A percentile compares a stretch with the other conserved stretches of the same genome.
Evolutionary conservation across 2,797 vertebrate species (phyloP).

Genomic region (Sparidentex hasta): DNA sequence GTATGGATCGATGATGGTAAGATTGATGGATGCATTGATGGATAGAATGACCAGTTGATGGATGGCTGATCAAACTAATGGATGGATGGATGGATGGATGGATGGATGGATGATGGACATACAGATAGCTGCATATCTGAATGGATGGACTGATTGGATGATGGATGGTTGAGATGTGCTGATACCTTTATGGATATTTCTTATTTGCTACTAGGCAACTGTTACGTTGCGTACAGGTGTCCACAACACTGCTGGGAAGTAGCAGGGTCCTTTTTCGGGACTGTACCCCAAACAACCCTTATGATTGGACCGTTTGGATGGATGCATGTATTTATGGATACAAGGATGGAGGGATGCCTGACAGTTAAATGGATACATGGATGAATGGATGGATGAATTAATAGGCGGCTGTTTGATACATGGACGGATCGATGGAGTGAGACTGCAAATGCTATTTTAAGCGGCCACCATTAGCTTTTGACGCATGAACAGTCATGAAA

Average conservation of each 20-base stretch:
- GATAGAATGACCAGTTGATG: neutral
- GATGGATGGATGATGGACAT: neutral
- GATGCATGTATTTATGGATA: too few relatives aligned
- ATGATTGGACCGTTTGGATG: too few relatives aligned
- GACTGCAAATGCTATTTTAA: slow-evolving; percentile 1
- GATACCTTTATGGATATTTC: too few relatives aligned
- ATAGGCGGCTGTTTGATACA: neutral
- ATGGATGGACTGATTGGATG: neutral
- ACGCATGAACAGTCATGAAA: slow-evolving; percentile 24
- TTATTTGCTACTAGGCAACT: too few relatives aligned
- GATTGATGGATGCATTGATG: neutral
- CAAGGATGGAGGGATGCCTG: neutral
- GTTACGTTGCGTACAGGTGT: too few relatives aligned
- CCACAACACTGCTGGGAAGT: too few relatives aligned
- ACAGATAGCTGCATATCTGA: neutral
- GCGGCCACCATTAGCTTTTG: slow-evolving; percentile 9
- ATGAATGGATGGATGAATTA: neutral
- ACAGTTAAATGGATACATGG: neutral
- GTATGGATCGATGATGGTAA: neutral
- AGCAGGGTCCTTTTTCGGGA: too few relatives aligned
- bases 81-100: too few relatives aligned
- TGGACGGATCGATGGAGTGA: neutral
- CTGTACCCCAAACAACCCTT: too few relatives aligned
- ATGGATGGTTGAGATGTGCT: neutral
- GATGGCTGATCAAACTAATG: neutral